Conservation (phyloP, 2,113 vertebrate genomes). For the Martes martes region DNA sequence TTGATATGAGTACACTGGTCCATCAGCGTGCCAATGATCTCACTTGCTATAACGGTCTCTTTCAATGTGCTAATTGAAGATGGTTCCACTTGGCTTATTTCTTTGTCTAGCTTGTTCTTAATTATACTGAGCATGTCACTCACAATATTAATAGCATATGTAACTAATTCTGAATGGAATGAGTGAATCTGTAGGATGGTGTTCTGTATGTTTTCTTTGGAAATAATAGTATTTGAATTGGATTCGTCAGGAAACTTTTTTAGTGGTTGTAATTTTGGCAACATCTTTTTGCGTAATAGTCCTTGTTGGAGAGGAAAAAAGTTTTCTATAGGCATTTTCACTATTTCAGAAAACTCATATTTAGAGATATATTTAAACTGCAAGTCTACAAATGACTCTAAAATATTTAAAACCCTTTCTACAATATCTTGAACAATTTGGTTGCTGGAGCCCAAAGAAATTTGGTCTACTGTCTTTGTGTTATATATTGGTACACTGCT, state of each 20-base stretch:
- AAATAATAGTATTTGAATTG: background rate
- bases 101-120: conserved; percentile 65
- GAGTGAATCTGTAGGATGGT: conserved; percentile 48
- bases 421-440: conserved; percentile 57
- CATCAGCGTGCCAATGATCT: conserved; percentile 58
- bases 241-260: conserved; percentile 36
- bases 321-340: conserved; percentile 68
- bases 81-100: conserved; percentile 53
- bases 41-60: conserved; percentile 59
- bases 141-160: conserved; percentile 49
- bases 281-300: conserved; percentile 31
- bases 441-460: background rate
- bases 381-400: conserved; percentile 70
- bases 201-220: conserved; percentile 45
- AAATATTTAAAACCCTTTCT: conserved; percentile 53
- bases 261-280: conserved; percentile 50
- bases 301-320: conserved; percentile 52
- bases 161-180: conserved; percentile 69
- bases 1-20: conserved; percentile 46
- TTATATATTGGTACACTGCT: background rate
- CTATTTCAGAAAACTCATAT: conserved; percentile 71
- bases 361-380: conserved; percentile 69
- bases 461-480: background rate
- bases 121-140: conserved; percentile 64
- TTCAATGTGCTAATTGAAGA: background rate